phyloP scores from a whole-genome alignment of 2,888 invertebrate species.

The Brenthis ino region DNA sequence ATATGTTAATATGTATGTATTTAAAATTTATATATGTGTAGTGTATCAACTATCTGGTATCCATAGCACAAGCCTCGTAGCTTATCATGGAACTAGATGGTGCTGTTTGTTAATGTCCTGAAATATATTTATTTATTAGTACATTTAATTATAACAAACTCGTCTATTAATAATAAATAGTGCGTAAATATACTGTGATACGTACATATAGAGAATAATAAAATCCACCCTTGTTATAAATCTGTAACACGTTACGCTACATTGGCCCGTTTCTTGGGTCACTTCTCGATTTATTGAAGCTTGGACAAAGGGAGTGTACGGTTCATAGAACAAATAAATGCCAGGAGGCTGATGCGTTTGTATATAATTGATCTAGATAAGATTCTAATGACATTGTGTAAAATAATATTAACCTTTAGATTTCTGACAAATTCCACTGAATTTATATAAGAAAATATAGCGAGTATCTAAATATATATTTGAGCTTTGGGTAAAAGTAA shows the following conservation, averaged over 20 bases:
- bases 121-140: no score
- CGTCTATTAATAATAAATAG: conserved; percentile 3
- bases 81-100: no score
- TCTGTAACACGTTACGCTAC: conserved; percentile 41
- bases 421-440: neutral
- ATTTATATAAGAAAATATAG: no score
- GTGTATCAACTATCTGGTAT: no score
- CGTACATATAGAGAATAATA: conserved; percentile 3
- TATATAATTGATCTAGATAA: neutral
- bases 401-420: neutral
- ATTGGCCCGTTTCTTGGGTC: conserved; percentile 28
- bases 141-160: no score
- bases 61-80: no score
- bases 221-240: conserved; percentile 23
- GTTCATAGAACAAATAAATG: conserved; percentile 52
- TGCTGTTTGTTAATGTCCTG: no score
- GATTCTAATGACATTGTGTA: conserved; percentile 2
- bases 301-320: conserved; percentile 28
- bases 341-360: conserved; percentile 9
- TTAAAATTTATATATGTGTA: no score
- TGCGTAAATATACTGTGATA: conserved; percentile 9
- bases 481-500: no score
- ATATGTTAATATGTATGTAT: no score
- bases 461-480: no score
- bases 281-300: conserved; percentile 28